Percentiles rank a stretch among this genome's conserved stretches.
Conservation (phyloP, 2,888 invertebrate genomes). For the Rhaphigaster nebulosa region DNA sequence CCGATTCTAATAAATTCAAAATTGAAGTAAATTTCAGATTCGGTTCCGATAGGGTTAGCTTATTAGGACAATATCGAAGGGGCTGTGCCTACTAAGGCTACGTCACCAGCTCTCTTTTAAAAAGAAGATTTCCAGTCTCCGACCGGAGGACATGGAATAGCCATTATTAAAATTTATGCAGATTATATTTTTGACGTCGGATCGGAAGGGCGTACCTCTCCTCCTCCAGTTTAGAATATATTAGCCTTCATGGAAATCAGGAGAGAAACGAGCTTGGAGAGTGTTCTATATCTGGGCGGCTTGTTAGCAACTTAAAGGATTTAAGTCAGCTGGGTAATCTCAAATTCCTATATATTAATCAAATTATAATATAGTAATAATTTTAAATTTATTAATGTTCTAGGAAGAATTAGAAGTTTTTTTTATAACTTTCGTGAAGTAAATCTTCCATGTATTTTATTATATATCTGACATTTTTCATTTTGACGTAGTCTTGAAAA, state of each 20-base stretch:
- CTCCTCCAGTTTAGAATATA: neutral
- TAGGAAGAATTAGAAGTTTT: too few species aligned
- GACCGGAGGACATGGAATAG: neutral
- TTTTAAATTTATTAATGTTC: too few species aligned
- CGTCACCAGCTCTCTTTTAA: neutral
- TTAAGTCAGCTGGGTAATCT: neutral
- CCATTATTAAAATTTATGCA: conserved; percentile 39
- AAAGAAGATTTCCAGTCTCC: neutral
- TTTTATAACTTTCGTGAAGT: too few species aligned
- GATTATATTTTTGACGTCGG: conserved; percentile 40
- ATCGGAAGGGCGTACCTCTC: neutral
- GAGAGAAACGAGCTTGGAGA: neutral
- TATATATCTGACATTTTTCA: too few species aligned
- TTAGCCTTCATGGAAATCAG: conserved; percentile 37
- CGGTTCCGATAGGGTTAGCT: neutral
- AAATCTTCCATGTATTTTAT: too few species aligned
- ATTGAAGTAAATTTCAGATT: neutral
- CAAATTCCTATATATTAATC: neutral
- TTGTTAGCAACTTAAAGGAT: neutral
- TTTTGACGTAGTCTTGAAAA: too few species aligned
- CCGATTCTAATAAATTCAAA: neutral
- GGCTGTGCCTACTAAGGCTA: neutral
- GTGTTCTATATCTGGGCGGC: conserved; percentile 3
- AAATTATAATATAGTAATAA: neutral
- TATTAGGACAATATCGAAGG: neutral